phyloP scores from a whole-genome alignment of 2,888 invertebrate genomes.

The Sisyra terminalis region DNA sequence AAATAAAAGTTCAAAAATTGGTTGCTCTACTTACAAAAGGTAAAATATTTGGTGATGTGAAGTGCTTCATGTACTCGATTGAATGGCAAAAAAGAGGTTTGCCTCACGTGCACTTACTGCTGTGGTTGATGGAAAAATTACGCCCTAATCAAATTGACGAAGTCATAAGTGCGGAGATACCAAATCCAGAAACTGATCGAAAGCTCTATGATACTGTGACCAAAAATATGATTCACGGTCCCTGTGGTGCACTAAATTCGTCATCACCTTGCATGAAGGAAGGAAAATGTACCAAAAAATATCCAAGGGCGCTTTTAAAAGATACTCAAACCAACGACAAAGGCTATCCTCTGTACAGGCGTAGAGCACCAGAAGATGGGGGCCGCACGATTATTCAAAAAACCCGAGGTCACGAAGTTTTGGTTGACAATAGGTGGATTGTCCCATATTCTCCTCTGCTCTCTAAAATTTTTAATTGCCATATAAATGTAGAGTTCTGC shows the following conservation, averaged over 20 bases:
- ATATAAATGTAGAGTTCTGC: conserved; percentile 13
- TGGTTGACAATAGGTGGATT: conserved; percentile 15
- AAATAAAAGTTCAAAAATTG: conserved; percentile 14
- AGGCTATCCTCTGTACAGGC: conserved; percentile 2
- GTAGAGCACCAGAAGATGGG: conserved; percentile 2
- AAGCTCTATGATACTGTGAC: no score
- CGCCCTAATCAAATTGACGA: conserved; percentile 19
- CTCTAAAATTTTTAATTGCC: conserved; percentile 13
- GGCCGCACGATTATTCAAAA: neutral
- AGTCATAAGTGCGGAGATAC: conserved; percentile 20
- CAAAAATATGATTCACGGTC: no score
- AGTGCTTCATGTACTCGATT: conserved; percentile 13
- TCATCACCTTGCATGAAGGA: no score
- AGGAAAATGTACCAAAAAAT: conserved; percentile 11
- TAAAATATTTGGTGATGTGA: conserved; percentile 14
- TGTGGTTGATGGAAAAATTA: conserved; percentile 19
- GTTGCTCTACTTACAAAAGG: conserved; percentile 14
- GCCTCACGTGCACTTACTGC: conserved; percentile 18
- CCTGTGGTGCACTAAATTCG: no score
- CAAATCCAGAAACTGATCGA: conserved; percentile 15
- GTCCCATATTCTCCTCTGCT: conserved; percentile 15
- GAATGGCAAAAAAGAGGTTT: conserved; percentile 21
- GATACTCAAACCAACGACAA: conserved; percentile 7
- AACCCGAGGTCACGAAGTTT: neutral
- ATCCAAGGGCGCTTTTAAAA: conserved; percentile 6